phyloP scores from a whole-genome alignment of 2,888 invertebrate species.

The Syrphus vitripennis region DNA sequence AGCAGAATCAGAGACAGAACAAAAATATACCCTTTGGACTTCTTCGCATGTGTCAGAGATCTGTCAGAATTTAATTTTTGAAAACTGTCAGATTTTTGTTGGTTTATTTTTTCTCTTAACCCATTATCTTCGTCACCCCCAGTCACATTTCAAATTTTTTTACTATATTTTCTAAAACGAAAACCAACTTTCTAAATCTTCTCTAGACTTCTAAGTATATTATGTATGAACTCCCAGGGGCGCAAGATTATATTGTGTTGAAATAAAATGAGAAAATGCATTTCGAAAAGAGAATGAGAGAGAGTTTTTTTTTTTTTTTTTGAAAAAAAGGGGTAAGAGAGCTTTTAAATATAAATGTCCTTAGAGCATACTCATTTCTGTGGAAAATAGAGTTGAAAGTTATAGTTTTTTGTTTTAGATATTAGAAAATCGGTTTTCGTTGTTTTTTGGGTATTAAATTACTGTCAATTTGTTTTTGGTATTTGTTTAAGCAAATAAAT shows the following conservation, averaged over 20 bases:
- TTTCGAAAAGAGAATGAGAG: not conserved
- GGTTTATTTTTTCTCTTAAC: not conserved
- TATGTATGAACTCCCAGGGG: not conserved
- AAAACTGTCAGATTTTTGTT: constrained; percentile 14
- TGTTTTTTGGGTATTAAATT: not conserved
- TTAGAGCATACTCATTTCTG: not conserved
- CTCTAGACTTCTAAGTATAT: not conserved
- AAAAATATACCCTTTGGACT: not conserved
- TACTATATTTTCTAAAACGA: not conserved
- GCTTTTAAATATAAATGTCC: not conserved
- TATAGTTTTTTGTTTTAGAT: not conserved
- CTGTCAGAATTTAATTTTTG: constrained; percentile 39
- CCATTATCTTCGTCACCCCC: not conserved
- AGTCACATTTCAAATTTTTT: not conserved
- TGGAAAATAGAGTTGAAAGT: not conserved
- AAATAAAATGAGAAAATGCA: not conserved
- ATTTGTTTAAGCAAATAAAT: constrained; percentile 3
- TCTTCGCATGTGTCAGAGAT: constrained; percentile 63
- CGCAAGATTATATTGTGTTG: constrained; percentile 10
- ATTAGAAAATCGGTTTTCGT: not conserved
- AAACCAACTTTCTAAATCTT: not conserved
- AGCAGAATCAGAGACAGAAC: not conserved
- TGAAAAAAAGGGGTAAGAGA: not conserved
- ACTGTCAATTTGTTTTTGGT: not conserved
- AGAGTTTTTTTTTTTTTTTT: too few species aligned